These are phyloP conservation scores for Microhierax caerulescens DNA, from an alignment of 2,797 vertebrate species.

Conservation along the genomic window DNA sequence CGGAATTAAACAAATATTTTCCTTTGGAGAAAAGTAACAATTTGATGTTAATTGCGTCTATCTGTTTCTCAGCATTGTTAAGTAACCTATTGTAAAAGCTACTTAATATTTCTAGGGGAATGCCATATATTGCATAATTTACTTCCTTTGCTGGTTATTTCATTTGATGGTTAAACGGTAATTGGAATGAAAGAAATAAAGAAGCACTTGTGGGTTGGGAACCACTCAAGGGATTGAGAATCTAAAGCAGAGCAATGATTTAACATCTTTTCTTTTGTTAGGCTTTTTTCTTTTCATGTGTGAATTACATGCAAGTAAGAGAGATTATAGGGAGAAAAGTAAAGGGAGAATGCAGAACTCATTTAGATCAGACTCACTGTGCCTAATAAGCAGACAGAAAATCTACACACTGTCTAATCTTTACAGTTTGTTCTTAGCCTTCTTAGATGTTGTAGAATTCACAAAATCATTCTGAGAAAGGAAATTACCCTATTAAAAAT, in stretches of 20 bases:
- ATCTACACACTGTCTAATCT: background rate
- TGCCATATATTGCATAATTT: constrained; percentile 37
- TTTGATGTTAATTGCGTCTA: constrained; percentile 64
- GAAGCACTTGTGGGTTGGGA: constrained; percentile 35
- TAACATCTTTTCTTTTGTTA: constrained; percentile 43
- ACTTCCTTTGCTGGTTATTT: constrained; percentile 46
- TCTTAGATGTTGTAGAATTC: background rate
- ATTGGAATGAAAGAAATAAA: constrained; percentile 52
- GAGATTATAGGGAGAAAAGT: constrained; percentile 24
- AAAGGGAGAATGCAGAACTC: background rate
- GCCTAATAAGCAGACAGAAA: constrained; percentile 25
- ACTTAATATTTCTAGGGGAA: constrained; percentile 42
- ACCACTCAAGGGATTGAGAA: constrained; percentile 29
- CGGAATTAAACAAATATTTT: constrained; percentile 69
- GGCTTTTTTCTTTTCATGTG: constrained; percentile 34
- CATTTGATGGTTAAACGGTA: constrained; percentile 50
- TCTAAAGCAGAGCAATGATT: constrained; percentile 50
- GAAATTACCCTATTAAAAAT: background rate
- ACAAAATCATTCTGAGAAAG: background rate
- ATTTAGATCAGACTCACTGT: constrained; percentile 18
- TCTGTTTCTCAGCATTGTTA: constrained; percentile 29
- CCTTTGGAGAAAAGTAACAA: constrained; percentile 57
- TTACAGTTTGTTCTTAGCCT: background rate
- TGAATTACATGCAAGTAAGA: background rate
- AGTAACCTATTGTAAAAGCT: constrained; percentile 27